phyloP scores from a whole-genome alignment of 2,888 invertebrate species.

The Dryocosmus kuriphilus region DNA sequence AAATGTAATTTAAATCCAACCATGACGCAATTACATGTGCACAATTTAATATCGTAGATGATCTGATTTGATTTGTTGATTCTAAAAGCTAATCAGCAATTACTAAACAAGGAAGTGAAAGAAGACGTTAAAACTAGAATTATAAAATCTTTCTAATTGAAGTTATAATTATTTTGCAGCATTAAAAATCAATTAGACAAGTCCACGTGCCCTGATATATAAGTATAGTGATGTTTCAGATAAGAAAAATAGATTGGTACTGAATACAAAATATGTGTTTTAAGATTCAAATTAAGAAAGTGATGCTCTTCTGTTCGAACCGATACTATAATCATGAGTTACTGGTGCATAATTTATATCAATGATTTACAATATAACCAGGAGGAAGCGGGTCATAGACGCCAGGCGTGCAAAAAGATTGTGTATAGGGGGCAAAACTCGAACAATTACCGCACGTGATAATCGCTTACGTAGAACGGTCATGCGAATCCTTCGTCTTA shows the following conservation, averaged over 20 bases:
- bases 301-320: constrained; percentile 3
- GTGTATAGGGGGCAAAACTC: constrained; percentile 23
- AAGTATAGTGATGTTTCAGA: not conserved
- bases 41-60: too few relatives aligned
- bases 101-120: too few relatives aligned
- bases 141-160: too few relatives aligned
- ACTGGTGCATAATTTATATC: constrained; percentile 3
- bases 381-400: constrained; percentile 69
- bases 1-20: too few relatives aligned
- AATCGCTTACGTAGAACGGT: not conserved
- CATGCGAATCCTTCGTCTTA: constrained; percentile 12
- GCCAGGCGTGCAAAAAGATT: constrained; percentile 34
- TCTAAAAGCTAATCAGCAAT: too few relatives aligned
- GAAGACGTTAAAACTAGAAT: too few relatives aligned
- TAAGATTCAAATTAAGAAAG: not conserved
- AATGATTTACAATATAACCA: constrained; percentile 18
- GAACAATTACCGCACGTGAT: constrained; percentile 5
- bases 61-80: too few relatives aligned
- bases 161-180: too few relatives aligned
- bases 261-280: not conserved
- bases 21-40: too few relatives aligned
- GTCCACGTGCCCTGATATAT: too few relatives aligned
- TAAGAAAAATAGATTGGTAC: not conserved
- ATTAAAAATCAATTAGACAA: too few relatives aligned
- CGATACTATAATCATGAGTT: constrained; percentile 1